Percentiles rank a stretch among this genome's conserved stretches.
Evolutionary conservation across 1,140 invertebrate species (phyloP).

Genomic region (Pristionchus pacificus): DNA sequence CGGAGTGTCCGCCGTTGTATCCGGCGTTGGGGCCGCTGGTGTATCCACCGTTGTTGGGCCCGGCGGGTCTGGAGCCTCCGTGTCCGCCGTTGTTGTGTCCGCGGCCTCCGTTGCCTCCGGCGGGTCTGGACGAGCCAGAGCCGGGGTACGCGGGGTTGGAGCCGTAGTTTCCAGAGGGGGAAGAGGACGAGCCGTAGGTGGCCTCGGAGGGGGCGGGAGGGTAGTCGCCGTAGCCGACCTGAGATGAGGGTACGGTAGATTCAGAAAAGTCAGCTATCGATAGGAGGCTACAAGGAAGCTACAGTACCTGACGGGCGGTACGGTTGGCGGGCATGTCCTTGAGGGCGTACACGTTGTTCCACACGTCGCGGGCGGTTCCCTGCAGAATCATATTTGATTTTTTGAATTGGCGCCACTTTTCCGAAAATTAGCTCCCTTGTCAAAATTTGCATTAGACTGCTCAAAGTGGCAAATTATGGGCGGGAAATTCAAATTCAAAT

Average conservation of each 20-base stretch:
- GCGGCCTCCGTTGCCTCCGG: slow-evolving; percentile 21
- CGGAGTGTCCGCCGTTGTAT: not conserved
- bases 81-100: no score
- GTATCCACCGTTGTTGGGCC: slow-evolving; percentile 1
- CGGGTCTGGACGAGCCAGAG: slow-evolving; percentile 28
- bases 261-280: no score
- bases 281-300: no score
- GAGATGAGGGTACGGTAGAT: no score
- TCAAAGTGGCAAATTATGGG: no score
- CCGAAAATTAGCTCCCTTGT: not conserved
- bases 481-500: not conserved
- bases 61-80: slow-evolving; percentile 1
- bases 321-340: slow-evolving; percentile 28
- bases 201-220: not conserved
- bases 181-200: not conserved
- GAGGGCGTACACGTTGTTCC: slow-evolving; percentile 36
- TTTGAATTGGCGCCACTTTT: not conserved
- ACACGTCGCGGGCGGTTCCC: slow-evolving; percentile 18
- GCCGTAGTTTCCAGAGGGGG: not conserved
- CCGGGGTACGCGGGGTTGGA: slow-evolving; percentile 21
- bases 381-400: no score
- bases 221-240: slow-evolving; percentile 4
- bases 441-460: not conserved
- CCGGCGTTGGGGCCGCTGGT: not conserved
- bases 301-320: slow-evolving; percentile 23